These are phyloP conservation scores for Stichopus chloronotus DNA, from an alignment of 35 echinoderm and acorn worm species.

Conservation along the genomic window DNA sequence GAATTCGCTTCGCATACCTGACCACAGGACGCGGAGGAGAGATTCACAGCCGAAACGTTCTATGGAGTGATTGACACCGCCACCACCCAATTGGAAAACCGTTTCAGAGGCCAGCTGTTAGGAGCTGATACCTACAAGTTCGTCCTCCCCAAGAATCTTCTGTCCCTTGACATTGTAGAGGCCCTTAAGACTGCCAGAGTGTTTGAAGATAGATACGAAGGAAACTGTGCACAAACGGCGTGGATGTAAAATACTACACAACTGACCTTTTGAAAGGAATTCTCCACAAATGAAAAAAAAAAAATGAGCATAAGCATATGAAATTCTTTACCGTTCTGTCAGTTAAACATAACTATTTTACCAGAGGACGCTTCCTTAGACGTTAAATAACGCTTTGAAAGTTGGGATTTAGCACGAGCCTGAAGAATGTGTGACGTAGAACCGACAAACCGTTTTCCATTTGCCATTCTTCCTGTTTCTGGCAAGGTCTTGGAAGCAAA, in stretches of 20 bases:
- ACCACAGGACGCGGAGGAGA: background rate
- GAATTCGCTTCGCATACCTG: conserved; percentile 21
- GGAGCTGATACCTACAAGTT: background rate
- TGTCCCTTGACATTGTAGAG: background rate
- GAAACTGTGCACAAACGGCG: conserved; percentile 21
- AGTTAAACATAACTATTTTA: too few relatives aligned
- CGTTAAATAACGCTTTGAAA: too few relatives aligned
- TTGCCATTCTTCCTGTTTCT: too few relatives aligned
- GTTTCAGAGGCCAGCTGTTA: conserved; percentile 1
- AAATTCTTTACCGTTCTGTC: too few relatives aligned
- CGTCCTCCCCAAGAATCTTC: background rate
- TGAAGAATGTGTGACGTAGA: too few relatives aligned
- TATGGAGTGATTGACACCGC: background rate
- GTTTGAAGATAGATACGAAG: conserved; percentile 8
- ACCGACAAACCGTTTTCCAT: too few relatives aligned
- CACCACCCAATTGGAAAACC: background rate
- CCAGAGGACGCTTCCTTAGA: too few relatives aligned
- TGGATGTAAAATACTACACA: background rate
- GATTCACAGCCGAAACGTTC: conserved; percentile 1
- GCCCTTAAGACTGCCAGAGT: conserved; percentile 9
- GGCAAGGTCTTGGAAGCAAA: too few relatives aligned
- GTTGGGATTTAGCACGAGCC: too few relatives aligned
- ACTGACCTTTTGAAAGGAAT: background rate
- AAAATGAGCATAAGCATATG: background rate
- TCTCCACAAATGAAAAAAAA: background rate